phyloP scores from a whole-genome alignment of 1,140 invertebrate genomes.

The Panagrolaimus sp. region DNA sequence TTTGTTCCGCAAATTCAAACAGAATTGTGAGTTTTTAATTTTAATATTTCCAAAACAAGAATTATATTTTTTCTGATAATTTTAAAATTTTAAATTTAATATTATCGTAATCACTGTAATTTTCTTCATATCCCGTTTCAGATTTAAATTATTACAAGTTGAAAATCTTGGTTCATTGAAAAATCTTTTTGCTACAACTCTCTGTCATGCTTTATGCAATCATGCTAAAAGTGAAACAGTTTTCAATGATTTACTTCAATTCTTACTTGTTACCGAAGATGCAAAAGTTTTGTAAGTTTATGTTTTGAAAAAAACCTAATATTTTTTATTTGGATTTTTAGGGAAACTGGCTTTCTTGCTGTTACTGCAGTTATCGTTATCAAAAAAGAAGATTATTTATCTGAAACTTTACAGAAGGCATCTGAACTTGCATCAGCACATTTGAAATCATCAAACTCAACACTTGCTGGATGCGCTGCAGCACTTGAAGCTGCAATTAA shows the following conservation, averaged over 20 bases:
- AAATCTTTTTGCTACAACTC: not conserved
- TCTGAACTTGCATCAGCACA: not conserved
- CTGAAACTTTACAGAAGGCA: not conserved
- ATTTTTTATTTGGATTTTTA: not conserved
- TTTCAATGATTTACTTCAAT: not conserved
- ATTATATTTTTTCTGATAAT: too few species aligned
- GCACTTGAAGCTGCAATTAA: too few species aligned
- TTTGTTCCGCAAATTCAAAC: conserved; percentile 6
- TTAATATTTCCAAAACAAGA: too few species aligned
- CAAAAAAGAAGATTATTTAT: not conserved
- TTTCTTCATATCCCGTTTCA: too few species aligned
- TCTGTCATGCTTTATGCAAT: conserved; percentile 9
- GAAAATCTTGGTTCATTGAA: not conserved
- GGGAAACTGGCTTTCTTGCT: not conserved
- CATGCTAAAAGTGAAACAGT: conserved; percentile 1
- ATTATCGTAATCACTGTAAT: too few species aligned
- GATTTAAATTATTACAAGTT: conserved; percentile 5
- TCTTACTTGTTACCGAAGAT: not conserved
- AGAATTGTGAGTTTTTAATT: not conserved
- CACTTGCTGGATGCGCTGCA: not conserved
- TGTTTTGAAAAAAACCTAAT: not conserved
- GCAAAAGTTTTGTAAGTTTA: conserved; percentile 10
- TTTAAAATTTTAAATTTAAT: too few species aligned
- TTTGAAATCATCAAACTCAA: not conserved
- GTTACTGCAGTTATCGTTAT: not conserved